phyloP scores from a whole-genome alignment of 2,888 invertebrate species.

The Cataglyphis altisquamis region DNA sequence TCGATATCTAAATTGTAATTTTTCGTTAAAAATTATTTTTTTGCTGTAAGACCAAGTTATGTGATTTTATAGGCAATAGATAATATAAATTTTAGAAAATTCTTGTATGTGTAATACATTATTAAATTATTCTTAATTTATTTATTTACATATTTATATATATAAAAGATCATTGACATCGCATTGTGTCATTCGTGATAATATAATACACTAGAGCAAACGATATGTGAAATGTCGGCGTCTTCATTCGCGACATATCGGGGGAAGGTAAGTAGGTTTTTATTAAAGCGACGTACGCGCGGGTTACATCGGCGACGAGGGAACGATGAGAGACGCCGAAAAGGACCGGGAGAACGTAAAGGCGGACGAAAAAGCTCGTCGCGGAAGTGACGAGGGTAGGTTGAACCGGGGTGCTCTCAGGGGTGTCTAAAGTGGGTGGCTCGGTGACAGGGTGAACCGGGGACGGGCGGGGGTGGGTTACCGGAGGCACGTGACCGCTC shows the following conservation, averaged over 20 bases:
- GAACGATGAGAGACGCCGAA: conserved; percentile 22
- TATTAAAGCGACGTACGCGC: conserved; percentile 75
- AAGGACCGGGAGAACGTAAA: conserved; percentile 69
- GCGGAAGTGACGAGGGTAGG: conserved; percentile 81
- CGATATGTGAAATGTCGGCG: conserved; percentile 56
- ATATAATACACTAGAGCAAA: conserved; percentile 47
- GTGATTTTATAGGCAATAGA: neutral
- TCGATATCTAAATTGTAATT: neutral
- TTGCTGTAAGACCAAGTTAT: neutral
- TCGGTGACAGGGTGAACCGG: conserved; percentile 78
- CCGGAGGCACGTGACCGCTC: conserved; percentile 82
- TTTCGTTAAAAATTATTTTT: neutral
- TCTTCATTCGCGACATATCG: conserved; percentile 58
- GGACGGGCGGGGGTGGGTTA: conserved; percentile 69
- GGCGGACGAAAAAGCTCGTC: conserved; percentile 73
- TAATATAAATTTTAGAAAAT: neutral
- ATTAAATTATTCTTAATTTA: neutral
- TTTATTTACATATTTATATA: too few relatives aligned
- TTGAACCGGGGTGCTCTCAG: conserved; percentile 63
- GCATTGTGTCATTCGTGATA: conserved; percentile 61
- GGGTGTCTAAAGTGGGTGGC: conserved; percentile 84
- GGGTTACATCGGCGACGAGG: conserved; percentile 24
- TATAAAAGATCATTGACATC: conserved; percentile 27
- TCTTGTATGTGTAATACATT: neutral
- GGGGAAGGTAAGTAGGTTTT: conserved; percentile 79